These are phyloP conservation scores for Pelodiscus sinensis DNA, from an alignment of 2,113 vertebrate species.

Conservation along the genomic window DNA sequence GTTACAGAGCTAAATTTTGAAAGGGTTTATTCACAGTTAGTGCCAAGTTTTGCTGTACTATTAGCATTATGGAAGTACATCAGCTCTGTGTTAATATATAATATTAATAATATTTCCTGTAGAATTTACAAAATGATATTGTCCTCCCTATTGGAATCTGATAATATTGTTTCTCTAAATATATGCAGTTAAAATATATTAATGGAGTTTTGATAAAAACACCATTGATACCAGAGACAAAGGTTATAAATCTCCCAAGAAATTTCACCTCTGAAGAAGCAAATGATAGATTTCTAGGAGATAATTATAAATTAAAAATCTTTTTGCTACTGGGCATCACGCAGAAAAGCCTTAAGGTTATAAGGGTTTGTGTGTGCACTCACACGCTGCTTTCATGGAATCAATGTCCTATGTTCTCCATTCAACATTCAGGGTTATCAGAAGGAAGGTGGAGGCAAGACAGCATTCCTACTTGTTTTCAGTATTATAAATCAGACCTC, in stretches of 20 bases:
- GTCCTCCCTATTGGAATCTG: neutral
- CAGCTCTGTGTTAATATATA: constrained; percentile 27
- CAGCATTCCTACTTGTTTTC: constrained; percentile 14
- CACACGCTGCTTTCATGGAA: too few relatives aligned
- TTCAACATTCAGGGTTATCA: constrained; percentile 22
- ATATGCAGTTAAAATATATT: neutral
- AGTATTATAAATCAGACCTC: constrained; percentile 21
- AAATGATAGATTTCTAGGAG: neutral
- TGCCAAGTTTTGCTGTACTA: constrained; percentile 16
- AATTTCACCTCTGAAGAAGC: neutral
- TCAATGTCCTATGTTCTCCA: too few relatives aligned
- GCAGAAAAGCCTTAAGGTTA: neutral
- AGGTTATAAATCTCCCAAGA: neutral
- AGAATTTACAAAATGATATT: constrained; percentile 19
- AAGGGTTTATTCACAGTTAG: neutral
- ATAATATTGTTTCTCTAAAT: constrained; percentile 17
- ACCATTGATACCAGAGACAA: neutral
- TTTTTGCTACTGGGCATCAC: neutral
- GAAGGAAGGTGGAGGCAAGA: neutral
- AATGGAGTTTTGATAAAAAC: neutral
- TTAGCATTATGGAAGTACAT: constrained; percentile 51
- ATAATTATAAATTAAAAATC: neutral
- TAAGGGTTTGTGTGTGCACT: fast-evolving
- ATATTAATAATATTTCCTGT: constrained; percentile 39
- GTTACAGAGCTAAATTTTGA: constrained; percentile 24